Evolutionary conservation across 2,113 vertebrate genomes (phyloP).

Genomic region (Asarcornis scutulata): DNA sequence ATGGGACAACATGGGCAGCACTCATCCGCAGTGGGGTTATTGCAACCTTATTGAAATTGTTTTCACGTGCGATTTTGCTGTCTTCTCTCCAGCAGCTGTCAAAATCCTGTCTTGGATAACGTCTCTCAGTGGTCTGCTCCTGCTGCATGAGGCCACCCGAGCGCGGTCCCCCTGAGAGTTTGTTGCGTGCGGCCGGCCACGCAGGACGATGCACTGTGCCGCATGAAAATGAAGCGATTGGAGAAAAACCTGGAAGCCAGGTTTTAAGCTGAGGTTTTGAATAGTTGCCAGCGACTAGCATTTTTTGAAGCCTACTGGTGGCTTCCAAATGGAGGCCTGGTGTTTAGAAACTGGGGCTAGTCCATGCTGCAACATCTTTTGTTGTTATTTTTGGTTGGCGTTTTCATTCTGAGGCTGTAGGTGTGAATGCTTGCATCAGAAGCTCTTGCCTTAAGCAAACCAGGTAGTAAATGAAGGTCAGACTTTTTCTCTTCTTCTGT

Average conservation of each 20-base stretch:
- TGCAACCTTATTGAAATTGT: neutral
- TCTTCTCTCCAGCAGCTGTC: constrained; percentile 23
- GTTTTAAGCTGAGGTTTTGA: neutral
- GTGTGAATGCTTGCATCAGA: neutral
- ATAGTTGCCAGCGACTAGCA: neutral
- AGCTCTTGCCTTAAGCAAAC: neutral
- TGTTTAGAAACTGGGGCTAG: neutral
- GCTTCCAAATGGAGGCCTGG: neutral
- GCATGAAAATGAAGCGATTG: neutral
- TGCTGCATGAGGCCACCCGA: neutral
- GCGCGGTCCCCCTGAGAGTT: neutral
- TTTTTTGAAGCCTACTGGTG: neutral
- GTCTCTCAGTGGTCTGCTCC: neutral
- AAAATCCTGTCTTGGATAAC: neutral
- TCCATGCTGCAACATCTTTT: neutral
- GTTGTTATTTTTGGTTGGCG: neutral
- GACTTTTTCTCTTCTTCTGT: neutral
- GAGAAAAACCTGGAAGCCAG: neutral
- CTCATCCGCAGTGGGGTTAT: neutral
- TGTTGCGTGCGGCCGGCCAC: neutral
- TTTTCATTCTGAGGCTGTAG: neutral
- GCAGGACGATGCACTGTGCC: fast-evolving
- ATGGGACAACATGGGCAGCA: fast-evolving
- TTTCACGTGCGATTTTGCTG: neutral
- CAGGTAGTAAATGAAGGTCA: neutral